These are phyloP conservation scores for Lasioglossum figueresi DNA, from an alignment of 2,888 invertebrate species.

Conservation along the genomic window DNA sequence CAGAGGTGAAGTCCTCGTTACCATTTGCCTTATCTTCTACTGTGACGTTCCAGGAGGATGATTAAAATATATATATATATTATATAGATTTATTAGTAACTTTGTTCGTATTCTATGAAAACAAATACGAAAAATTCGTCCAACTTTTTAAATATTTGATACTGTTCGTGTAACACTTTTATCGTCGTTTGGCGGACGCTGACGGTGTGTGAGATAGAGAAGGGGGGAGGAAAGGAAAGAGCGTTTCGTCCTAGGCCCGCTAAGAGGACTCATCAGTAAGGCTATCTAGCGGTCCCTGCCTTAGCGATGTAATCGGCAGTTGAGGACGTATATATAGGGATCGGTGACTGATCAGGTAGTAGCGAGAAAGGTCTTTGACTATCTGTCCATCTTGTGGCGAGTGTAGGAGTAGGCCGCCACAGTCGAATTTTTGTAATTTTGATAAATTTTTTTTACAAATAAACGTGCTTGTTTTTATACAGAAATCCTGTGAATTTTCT, in stretches of 20 bases:
- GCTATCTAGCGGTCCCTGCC: too few species aligned
- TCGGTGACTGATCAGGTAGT: too few species aligned
- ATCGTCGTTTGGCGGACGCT: too few species aligned
- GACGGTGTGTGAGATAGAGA: too few species aligned
- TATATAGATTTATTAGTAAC: neutral
- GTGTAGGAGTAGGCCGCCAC: too few species aligned
- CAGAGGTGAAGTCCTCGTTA: conserved; percentile 27
- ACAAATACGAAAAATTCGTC: conserved; percentile 51
- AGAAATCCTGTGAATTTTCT: neutral
- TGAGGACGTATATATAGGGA: too few species aligned
- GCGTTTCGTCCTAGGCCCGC: too few species aligned
- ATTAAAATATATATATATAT: neutral
- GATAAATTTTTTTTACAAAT: conserved; percentile 60
- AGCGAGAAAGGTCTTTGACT: too few species aligned
- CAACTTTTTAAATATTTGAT: conserved; percentile 43
- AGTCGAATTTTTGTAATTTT: conserved; percentile 67
- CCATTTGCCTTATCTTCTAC: neutral
- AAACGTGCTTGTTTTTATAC: conserved; percentile 55
- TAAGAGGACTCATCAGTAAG: too few species aligned
- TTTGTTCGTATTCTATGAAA: neutral
- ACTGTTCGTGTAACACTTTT: conserved; percentile 31
- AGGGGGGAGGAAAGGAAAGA: too few species aligned
- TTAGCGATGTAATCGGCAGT: too few species aligned
- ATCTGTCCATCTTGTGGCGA: too few species aligned
- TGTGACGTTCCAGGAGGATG: neutral